Conservation (phyloP, 2,113 vertebrate genomes). For the Propithecus coquereli region DNA sequence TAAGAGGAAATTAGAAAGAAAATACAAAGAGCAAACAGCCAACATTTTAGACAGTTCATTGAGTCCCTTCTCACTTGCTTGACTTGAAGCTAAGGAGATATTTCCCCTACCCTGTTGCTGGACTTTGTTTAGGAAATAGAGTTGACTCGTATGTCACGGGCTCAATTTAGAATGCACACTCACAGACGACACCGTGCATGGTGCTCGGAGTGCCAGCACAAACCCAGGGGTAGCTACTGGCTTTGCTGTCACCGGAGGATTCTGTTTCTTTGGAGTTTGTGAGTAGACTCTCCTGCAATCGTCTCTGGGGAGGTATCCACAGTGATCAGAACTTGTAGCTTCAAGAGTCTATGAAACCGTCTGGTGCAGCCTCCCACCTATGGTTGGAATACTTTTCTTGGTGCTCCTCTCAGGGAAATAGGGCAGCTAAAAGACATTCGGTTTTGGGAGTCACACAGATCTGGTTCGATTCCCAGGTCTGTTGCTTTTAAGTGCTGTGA, state of each 20-base stretch:
- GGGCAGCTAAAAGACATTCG: neutral
- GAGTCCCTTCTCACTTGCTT: neutral
- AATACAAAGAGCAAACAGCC: neutral
- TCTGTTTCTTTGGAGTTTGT: neutral
- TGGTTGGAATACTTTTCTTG: neutral
- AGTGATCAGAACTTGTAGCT: neutral
- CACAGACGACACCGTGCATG: constrained; percentile 39
- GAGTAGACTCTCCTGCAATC: neutral
- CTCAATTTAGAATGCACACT: constrained; percentile 69
- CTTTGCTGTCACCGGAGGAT: constrained; percentile 13
- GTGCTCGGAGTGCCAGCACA: constrained; percentile 67
- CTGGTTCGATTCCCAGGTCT: neutral
- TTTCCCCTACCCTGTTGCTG: constrained; percentile 62
- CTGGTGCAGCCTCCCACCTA: neutral
- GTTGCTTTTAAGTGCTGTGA: neutral
- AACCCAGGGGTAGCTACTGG: constrained; percentile 16
- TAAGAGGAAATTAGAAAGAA: constrained; percentile 27
- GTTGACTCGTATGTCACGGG: constrained; percentile 64
- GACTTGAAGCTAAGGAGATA: neutral
- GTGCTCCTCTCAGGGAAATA: neutral
- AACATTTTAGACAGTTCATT: constrained; percentile 34
- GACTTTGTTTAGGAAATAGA: constrained; percentile 61
- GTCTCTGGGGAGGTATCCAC: neutral
- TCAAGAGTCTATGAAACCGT: neutral
- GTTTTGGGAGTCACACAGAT: neutral